Evolutionary conservation across 1,140 invertebrate species (phyloP), one percentile per base, ranked within the genome.

Genomic region (Psix sp.): DNA sequence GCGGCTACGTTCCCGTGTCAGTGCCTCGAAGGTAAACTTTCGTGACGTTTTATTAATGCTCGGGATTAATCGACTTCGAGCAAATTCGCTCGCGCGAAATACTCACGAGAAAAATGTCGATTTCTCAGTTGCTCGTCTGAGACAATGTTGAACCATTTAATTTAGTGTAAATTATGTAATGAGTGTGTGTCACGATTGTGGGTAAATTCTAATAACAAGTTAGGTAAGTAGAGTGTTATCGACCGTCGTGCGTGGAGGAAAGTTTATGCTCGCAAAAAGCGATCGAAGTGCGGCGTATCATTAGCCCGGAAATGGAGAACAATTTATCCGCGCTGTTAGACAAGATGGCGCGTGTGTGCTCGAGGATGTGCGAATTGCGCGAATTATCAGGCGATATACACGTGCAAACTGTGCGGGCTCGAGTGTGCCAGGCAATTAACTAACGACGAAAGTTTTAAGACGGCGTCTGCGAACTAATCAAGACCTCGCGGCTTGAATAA

Each of bases 361-460:
- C 38, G 59, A 49, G 48, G 52, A 65, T 57, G 51, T 52, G 68
- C 66, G 66, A 76, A 76, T 72, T 72, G 68, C 67, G 63, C 63
- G 63, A 68, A 72, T 72, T 72, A 72, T 31, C 43, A 35, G 51
- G 33, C 68, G 54, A 77, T 80, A 73, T 77, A 80, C 66, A 77
- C 54, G 57, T 63, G 78, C 78, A 79, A 80, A 77, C 77, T 73
- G 66, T 75, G 66, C 71, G 76, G 76, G 80, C 72, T 77, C 73
- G 73, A 60, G 77, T 73, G 70, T 59, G 70, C 65, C 63, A 74
- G 74, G 70, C 80, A 83, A 83, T 83, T 83, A 83, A 80, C 80
- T 81, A 81, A 81, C 81, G 80, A 82, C 80, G 78, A 82, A 83
- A 83, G 75, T 83, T 83, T 80, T 59, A 74, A 80, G 80, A 82